Base-by-base conservation (phyloP, 2,113 vertebrate genomes). In the Oxyura jamaicensis region DNA sequence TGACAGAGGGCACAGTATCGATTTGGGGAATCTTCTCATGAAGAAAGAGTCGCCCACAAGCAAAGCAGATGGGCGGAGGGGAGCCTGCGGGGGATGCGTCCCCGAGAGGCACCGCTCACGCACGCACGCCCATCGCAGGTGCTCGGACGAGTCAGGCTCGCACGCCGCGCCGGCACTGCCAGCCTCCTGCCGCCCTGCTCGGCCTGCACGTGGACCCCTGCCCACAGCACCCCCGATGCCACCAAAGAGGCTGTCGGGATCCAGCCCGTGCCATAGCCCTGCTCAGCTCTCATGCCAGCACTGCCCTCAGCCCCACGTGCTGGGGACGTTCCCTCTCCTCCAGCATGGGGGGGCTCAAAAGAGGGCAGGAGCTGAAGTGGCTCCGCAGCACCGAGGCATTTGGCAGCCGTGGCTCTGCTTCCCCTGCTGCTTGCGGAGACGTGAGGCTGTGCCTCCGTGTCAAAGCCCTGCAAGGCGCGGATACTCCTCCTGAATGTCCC, bases 1-100 rank as follows among this genome's bases (percentile, higher is more conserved):
- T 62, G 86, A 9, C 79, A 88, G 59, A 81, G 88, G 85, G 88
- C 76, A 91, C 68, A 1, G 86, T 56, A 90, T 90, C 65, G 44
- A 88, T 42, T 4, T 48, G 17, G 90, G 87, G 67, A 62, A 96
- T 90, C 88, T 91, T 50, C 85, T 19, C 3, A 8, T 50, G 83
- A 39, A 25, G 91, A 78, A 91, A 90, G 93, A 83, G 95, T 67
- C 56, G 5, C 91, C 87, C 95, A 94, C 78, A 25, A 86, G 78
- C 36, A 25, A 4, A 33, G 83, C 39, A 26, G 69, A 18, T 73
- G 93, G 82, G 90, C 21, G 83, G 76, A 53, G 33, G 46, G 94
- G 63, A 93, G 91, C 84, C 90, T 84, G 92, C 36, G 16, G 95
- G 77, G 93, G 74, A 25, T n/a, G 20, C 23, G 13, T 74, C 95